These are phyloP conservation scores for Sacculina carcini DNA, from an alignment of 2,888 invertebrate species.

Conservation along the genomic window DNA sequence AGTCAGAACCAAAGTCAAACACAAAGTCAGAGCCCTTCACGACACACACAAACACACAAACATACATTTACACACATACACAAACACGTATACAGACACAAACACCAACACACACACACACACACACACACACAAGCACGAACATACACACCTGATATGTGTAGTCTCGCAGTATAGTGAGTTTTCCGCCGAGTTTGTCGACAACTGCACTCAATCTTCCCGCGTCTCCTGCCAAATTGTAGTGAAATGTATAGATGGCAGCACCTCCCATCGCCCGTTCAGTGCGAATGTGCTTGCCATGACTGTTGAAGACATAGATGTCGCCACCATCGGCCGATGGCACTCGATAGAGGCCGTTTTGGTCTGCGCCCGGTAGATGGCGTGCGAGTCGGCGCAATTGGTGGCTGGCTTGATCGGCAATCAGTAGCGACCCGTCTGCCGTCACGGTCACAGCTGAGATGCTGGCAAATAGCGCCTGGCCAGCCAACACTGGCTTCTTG, in stretches of 20 bases:
- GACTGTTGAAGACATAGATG: constrained; percentile 70
- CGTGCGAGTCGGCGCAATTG: constrained; percentile 27
- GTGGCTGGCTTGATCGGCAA: constrained; percentile 57
- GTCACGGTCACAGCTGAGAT: constrained; percentile 77
- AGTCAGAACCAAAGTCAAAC: no score
- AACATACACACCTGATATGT: constrained; percentile 24
- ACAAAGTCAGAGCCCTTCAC: no score
- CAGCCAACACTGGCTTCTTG: constrained; percentile 66
- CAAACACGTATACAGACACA: no score
- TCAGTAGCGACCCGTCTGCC: constrained; percentile 76
- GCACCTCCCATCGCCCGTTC: constrained; percentile 84
- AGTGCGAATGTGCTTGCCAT: constrained; percentile 82
- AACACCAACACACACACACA: not conserved
- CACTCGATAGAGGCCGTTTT: constrained; percentile 63
- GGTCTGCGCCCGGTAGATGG: constrained; percentile 22
- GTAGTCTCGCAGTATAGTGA: constrained; percentile 23
- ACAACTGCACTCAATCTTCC: constrained; percentile 80
- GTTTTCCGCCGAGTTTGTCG: constrained; percentile 47
- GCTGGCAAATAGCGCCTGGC: constrained; percentile 77
- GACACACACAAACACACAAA: no score
- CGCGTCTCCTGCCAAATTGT: constrained; percentile 86
- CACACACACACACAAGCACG: constrained; percentile 24
- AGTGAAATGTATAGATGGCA: constrained; percentile 73
- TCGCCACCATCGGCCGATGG: constrained; percentile 86
- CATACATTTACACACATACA: no score